phyloP scores from a whole-genome alignment of 1,140 invertebrate genomes.

The Nomia melanderi region DNA sequence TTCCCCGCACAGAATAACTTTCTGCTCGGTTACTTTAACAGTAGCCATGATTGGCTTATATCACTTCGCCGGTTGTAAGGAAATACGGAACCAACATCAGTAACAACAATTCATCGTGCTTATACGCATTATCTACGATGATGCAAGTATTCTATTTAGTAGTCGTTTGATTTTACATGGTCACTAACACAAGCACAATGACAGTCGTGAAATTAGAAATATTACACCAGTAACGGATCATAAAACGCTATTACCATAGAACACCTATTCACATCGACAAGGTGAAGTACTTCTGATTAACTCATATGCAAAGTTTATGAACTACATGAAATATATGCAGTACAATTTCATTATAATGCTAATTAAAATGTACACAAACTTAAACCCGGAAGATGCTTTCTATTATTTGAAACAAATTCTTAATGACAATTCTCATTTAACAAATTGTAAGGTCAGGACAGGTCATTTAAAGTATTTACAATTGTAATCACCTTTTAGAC shows the following conservation, averaged over 20 bases:
- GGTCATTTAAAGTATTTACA: neutral
- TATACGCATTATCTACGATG: neutral
- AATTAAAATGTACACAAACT: too few relatives aligned
- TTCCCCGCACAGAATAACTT: conserved; percentile 97
- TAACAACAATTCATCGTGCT: conserved; percentile 21
- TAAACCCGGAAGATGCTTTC: too few relatives aligned
- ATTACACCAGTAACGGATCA: conserved; percentile 23
- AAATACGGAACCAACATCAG: conserved; percentile 11
- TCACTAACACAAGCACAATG: neutral
- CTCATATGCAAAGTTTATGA: neutral
- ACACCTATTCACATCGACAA: conserved; percentile 9
- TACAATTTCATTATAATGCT: neutral
- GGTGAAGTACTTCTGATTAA: neutral
- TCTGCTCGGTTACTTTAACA: conserved; percentile 92
- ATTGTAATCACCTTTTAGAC: neutral
- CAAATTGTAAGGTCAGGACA: too few relatives aligned
- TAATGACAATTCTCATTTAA: too few relatives aligned
- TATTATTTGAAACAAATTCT: too few relatives aligned
- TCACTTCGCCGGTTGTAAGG: conserved; percentile 32
- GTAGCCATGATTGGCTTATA: conserved; percentile 85
- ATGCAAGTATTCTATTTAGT: conserved; percentile 11
- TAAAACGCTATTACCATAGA: conserved; percentile 12
- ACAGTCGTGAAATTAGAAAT: conserved; percentile 44
- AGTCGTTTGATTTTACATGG: conserved; percentile 10
- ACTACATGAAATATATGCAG: neutral